phyloP scores from a whole-genome alignment of 2,888 invertebrate species.

The Cyaniris semiargus region DNA sequence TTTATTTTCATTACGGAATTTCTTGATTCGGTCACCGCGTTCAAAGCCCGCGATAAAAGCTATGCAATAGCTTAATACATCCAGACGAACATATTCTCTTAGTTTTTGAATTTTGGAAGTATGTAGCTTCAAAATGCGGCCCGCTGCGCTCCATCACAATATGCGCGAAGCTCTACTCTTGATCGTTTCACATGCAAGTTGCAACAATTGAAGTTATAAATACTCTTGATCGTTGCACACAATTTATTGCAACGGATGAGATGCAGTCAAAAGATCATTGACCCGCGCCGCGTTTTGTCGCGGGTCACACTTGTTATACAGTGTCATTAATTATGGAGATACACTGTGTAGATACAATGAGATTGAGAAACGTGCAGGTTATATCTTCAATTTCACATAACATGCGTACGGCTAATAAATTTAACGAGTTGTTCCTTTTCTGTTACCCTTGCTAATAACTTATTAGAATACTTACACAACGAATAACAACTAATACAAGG shows the following conservation, averaged over 20 bases:
- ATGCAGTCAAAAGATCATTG: slow-evolving; percentile 40
- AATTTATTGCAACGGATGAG: slow-evolving; percentile 39
- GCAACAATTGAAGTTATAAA: slow-evolving; percentile 20
- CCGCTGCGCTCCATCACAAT: background rate
- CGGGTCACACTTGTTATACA: slow-evolving; percentile 34
- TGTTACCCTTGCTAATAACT: too few species aligned
- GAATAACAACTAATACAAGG: too few species aligned
- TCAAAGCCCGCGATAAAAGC: too few species aligned
- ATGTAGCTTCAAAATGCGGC: too few species aligned
- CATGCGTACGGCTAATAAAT: background rate
- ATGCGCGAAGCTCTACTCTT: background rate
- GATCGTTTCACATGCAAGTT: slow-evolving; percentile 25
- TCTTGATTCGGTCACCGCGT: too few species aligned
- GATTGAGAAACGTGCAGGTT: slow-evolving; percentile 15
- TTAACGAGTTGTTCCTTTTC: background rate
- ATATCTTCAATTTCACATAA: background rate
- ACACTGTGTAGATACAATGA: background rate
- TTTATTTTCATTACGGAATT: too few species aligned
- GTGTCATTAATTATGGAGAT: slow-evolving; percentile 26
- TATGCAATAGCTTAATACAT: too few species aligned
- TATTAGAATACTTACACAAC: too few species aligned
- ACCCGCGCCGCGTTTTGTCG: slow-evolving; percentile 40
- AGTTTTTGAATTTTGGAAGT: too few species aligned
- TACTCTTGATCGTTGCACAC: slow-evolving; percentile 27
- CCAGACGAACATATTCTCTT: too few species aligned